A percentile compares a stretch with the other conserved stretches of the same genome.
Evolutionary conservation across 2,888 invertebrate genomes (phyloP).

Genomic region (Pocota personata): DNA sequence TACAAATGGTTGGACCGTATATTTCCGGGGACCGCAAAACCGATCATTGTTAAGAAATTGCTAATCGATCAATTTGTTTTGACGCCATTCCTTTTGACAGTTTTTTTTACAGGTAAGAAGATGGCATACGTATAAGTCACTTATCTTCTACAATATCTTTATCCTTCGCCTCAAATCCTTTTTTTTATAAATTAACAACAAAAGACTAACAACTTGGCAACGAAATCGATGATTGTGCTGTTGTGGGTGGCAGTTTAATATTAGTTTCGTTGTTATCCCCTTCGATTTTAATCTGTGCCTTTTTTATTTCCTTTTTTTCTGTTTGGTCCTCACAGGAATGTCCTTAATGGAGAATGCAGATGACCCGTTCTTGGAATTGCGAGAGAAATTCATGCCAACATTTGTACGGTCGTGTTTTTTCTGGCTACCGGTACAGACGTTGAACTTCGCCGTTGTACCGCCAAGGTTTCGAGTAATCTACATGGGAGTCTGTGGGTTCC

Average conservation of each 20-base stretch:
- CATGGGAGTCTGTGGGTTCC: conserved; percentile 90
- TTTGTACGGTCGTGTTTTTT: conserved; percentile 90
- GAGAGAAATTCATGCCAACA: conserved; percentile 88
- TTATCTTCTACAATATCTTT: conserved; percentile 22
- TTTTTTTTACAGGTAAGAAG: conserved; percentile 88
- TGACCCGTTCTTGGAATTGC: conserved; percentile 88
- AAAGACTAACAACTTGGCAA: conserved; percentile 50
- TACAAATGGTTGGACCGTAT: conserved; percentile 90
- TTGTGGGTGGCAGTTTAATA: conserved; percentile 63
- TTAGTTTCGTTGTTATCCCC: conserved; percentile 39
- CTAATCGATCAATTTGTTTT: conserved; percentile 90
- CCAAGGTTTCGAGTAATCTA: conserved; percentile 90
- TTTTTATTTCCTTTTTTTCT: conserved; percentile 12
- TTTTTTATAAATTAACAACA: conserved; percentile 39
- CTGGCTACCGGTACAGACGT: conserved; percentile 91
- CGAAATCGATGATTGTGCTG: conserved; percentile 20
- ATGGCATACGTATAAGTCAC: conserved; percentile 33
- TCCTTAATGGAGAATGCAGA: conserved; percentile 88
- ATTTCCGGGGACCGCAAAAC: conserved; percentile 86
- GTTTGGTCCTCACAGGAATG: conserved; percentile 85
- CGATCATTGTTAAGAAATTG: conserved; percentile 87
- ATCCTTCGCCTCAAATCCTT: conserved; percentile 17
- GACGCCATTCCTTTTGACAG: conserved; percentile 88
- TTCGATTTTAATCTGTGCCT: conserved; percentile 43
- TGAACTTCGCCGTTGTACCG: conserved; percentile 90